Conservation (phyloP, 92 coral and sea anemone species). For the Montipora capitata region DNA sequence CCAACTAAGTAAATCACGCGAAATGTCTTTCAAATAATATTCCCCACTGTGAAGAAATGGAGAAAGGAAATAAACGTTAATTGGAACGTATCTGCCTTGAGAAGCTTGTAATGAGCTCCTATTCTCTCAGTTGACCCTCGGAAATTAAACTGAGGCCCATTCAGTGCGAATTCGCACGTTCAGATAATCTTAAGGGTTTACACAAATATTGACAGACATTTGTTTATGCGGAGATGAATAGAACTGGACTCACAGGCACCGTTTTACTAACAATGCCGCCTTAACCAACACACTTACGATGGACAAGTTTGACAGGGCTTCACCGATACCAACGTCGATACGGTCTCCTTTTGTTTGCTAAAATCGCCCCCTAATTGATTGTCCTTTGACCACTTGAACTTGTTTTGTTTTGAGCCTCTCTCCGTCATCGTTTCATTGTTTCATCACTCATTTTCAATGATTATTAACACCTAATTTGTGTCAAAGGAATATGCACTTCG, state of each 20-base stretch:
- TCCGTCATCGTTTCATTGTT: constrained; percentile 51
- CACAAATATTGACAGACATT: background rate
- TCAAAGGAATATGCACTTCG: constrained; percentile 26
- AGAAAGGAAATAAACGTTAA: constrained; percentile 7
- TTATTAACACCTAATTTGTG: constrained; percentile 49
- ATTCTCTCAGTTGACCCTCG: background rate
- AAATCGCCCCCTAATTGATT: constrained; percentile 22
- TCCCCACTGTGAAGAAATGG: constrained; percentile 21
- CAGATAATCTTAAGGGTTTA: constrained; percentile 10
- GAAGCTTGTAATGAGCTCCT: background rate
- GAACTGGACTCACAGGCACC: constrained; percentile 47
- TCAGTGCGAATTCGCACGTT: constrained; percentile 1
- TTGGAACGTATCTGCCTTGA: background rate
- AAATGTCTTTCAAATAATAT: background rate
- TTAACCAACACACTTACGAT: background rate
- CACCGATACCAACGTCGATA: background rate
- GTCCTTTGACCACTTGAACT: constrained; percentile 25
- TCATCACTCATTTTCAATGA: constrained; percentile 46
- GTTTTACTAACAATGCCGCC: background rate
- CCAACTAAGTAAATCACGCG: constrained; percentile 5
- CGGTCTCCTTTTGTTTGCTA: background rate
- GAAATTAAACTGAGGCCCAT: background rate
- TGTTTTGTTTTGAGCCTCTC: constrained; percentile 27
- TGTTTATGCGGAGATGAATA: constrained; percentile 20
- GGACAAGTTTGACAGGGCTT: background rate